Evolutionary conservation across 2,113 vertebrate genomes (phyloP).

Genomic region (Trichechus manatus): DNA sequence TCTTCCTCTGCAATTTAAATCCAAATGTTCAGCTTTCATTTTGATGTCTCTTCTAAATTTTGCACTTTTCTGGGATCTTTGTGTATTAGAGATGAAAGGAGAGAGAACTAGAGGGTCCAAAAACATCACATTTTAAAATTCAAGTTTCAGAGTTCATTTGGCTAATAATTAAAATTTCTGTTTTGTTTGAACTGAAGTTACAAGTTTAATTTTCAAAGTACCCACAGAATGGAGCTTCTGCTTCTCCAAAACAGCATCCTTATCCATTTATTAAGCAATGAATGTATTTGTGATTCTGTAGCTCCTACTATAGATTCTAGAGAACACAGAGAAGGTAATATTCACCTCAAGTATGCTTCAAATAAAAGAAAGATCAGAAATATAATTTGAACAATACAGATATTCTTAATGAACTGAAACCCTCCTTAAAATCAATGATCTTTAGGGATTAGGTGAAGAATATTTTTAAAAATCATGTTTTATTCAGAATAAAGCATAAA

Average conservation of each 20-base stretch:
- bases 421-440: slow-evolving; percentile 31
- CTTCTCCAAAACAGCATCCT: slow-evolving; percentile 29
- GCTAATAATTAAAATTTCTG: slow-evolving; percentile 17
- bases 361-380: slow-evolving; percentile 37
- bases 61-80: background rate
- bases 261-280: background rate
- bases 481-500: slow-evolving; percentile 51
- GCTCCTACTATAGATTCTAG: background rate
- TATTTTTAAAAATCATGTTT: background rate
- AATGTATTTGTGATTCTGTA: background rate
- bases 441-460: background rate
- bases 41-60: background rate
- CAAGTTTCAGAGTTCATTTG: slow-evolving; percentile 56
- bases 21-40: slow-evolving; percentile 46
- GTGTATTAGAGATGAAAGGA: background rate
- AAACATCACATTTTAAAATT: slow-evolving; percentile 38
- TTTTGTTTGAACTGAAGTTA: slow-evolving; percentile 51
- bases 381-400: slow-evolving; percentile 21
- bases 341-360: background rate
- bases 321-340: background rate
- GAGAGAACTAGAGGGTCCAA: background rate
- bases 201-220: slow-evolving; percentile 46
- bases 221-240: background rate
- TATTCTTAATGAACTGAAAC: slow-evolving; percentile 50
- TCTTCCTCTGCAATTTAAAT: slow-evolving; percentile 23